Evolutionary conservation across 2,888 invertebrate genomes (phyloP).

Genomic region (Ennomos fuscantarius): DNA sequence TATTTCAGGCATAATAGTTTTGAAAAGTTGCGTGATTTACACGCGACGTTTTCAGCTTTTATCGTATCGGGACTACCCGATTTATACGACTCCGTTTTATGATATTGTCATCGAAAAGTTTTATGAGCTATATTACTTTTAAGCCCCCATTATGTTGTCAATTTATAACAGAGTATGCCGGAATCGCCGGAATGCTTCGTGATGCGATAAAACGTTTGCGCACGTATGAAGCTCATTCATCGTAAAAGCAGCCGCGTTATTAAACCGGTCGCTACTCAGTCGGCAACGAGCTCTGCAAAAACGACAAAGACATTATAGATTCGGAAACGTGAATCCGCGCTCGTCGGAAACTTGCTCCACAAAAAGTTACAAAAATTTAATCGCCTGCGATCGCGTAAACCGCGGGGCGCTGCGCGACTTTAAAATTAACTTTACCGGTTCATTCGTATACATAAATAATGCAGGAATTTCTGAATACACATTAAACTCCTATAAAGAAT

Average conservation of each 20-base stretch:
- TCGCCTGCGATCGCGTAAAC: slow-evolving; percentile 70
- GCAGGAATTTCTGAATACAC: slow-evolving; percentile 84
- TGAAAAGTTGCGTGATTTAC: slow-evolving; percentile 83
- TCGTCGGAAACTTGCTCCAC: slow-evolving; percentile 61
- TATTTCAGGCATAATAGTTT: slow-evolving; percentile 84
- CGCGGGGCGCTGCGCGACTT: slow-evolving; percentile 76
- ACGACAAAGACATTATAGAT: slow-evolving; percentile 57
- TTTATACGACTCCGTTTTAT: slow-evolving; percentile 71
- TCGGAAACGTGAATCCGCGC: slow-evolving; percentile 58
- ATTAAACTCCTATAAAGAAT: slow-evolving; percentile 86
- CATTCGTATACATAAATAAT: slow-evolving; percentile 85
- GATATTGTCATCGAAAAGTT: slow-evolving; percentile 72
- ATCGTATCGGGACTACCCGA: slow-evolving; percentile 72
- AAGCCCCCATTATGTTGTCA: slow-evolving; percentile 60
- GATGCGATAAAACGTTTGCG: slow-evolving; percentile 47
- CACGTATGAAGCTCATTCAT: slow-evolving; percentile 55
- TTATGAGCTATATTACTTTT: slow-evolving; percentile 70
- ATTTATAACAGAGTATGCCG: slow-evolving; percentile 57
- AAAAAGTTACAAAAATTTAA: slow-evolving; percentile 68
- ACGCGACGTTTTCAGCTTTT: slow-evolving; percentile 80
- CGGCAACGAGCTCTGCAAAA: slow-evolving; percentile 46
- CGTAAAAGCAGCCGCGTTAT: slow-evolving; percentile 45
- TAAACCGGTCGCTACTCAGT: slow-evolving; percentile 51
- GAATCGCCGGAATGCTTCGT: slow-evolving; percentile 44
- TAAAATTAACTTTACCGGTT: slow-evolving; percentile 85